Evolutionary conservation across 2,113 vertebrate species (phyloP), one percentile per base, ranked within the genome.

Genomic region (Brienomyrus brachyistius): DNA sequence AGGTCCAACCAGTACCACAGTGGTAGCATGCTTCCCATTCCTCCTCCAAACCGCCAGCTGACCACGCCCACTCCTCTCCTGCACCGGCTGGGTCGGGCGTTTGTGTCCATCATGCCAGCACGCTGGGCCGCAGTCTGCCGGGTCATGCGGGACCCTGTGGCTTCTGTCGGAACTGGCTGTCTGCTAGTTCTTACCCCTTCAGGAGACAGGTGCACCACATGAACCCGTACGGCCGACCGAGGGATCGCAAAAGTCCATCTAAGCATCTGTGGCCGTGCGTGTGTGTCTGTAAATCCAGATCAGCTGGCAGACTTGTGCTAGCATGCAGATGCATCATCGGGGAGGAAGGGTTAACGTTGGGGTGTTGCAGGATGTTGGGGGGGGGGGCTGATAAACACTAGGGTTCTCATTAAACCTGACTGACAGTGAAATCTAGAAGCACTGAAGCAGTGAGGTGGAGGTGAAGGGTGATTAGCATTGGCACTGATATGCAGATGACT

Each of bases 11-110:
- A 94, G 92, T 91, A 93, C 94, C 95, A 92, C 92, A 88, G 35
- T 62, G 95, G 93, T 94, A 94, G 92, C 95, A 96, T 95, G 95
- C 93, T 91, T 96, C 92, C 95, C 93, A 96, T 96, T 96, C 95
- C 95, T 95, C 93, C 94, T 94, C 93, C 94, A 92, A 93, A 96
- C 95, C 95, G 94, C 96, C 95, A 92, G 94, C 93, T 92, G 94
- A 91, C 92, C 91, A 93, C 92, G 92, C 91, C 94, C 95, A 93
- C 95, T 96, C 94, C 94, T 95, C 94, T 95, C 94, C 91, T 91
- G 35, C 31, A 27, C 86, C 13, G 51, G 21, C 56, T 27, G 62
- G 45, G 45, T 54, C 62, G 21, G 54, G 87, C 19, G 21, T 50
- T 47, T 74, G 54, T 45, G 21, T 47, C n/a, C 40, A 7, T 43